Conservation (phyloP, 1,140 invertebrate species). For the Megalopta genalis region DNA sequence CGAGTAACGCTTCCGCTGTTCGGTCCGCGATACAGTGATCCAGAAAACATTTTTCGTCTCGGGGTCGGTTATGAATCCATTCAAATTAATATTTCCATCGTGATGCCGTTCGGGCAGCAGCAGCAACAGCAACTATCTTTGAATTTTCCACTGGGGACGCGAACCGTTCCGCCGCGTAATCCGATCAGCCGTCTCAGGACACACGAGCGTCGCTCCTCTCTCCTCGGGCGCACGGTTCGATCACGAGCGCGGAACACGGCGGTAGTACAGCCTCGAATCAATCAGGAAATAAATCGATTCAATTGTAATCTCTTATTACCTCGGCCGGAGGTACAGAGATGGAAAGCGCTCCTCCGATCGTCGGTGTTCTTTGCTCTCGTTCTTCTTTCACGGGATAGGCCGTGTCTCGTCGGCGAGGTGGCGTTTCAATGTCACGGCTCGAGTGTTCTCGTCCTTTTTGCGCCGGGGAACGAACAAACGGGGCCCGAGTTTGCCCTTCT, state of each 20-base stretch:
- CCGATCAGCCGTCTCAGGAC: neutral
- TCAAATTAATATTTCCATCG: neutral
- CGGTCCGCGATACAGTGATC: neutral
- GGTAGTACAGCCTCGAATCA: neutral
- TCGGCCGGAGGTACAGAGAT: neutral
- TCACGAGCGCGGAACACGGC: too few species aligned
- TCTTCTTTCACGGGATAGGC: neutral
- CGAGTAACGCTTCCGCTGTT: too few species aligned
- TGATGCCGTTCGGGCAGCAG: too few species aligned
- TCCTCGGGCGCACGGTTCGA: neutral
- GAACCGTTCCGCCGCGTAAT: neutral
- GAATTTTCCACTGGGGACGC: neutral
- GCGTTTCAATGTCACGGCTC: conserved; percentile 67
- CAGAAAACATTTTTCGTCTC: neutral
- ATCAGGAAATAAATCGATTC: neutral
- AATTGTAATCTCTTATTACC: neutral
- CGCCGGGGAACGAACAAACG: conserved; percentile 21
- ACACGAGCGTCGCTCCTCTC: neutral
- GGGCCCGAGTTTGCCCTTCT: conserved; percentile 22
- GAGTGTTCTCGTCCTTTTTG: conserved; percentile 33
- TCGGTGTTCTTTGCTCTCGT: neutral
- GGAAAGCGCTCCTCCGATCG: neutral
- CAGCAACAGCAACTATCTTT: neutral
- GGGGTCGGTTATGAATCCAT: neutral
- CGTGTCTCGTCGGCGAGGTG: neutral